A percentile compares a stretch with the other conserved stretches of the same genome.
phyloP scores from a whole-genome alignment of 2,113 vertebrate species.

The Emydocephalus ijimae region DNA sequence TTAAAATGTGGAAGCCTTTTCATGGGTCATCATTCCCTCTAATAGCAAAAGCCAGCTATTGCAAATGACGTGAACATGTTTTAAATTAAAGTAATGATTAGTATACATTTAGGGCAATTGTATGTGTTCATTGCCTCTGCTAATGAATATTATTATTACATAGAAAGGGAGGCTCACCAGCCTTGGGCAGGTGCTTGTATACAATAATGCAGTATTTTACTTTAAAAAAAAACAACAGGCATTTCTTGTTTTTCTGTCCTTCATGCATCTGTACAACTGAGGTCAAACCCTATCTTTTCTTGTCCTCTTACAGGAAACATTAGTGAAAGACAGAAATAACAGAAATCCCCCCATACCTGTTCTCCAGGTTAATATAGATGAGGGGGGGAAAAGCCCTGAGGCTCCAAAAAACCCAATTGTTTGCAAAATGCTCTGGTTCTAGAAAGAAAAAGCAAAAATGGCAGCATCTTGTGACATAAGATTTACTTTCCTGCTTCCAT shows the following conservation, averaged over 20 bases:
- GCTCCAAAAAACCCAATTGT: background rate
- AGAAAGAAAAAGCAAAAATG: background rate
- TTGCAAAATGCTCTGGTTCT: background rate
- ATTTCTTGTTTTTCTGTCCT: background rate
- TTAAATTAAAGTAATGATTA: background rate
- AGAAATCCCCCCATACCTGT: background rate
- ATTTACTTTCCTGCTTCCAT: background rate
- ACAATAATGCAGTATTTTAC: background rate
- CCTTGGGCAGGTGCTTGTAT: background rate
- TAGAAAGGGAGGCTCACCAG: background rate
- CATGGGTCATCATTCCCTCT: background rate
- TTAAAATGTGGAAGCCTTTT: background rate
- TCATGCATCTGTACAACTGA: background rate
- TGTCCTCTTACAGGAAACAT: background rate
- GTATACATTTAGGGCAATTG: background rate
- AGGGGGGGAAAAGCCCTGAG: background rate
- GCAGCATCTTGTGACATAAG: background rate
- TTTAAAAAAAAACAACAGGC: background rate
- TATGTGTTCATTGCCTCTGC: background rate
- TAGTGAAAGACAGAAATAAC: background rate
- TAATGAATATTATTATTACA: too few species aligned
- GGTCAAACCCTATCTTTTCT: background rate
- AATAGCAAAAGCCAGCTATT: background rate
- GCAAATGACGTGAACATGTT: background rate
- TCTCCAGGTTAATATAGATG: background rate